phyloP scores from a whole-genome alignment of 2,888 invertebrate genomes.

The Cephus pulcher region DNA sequence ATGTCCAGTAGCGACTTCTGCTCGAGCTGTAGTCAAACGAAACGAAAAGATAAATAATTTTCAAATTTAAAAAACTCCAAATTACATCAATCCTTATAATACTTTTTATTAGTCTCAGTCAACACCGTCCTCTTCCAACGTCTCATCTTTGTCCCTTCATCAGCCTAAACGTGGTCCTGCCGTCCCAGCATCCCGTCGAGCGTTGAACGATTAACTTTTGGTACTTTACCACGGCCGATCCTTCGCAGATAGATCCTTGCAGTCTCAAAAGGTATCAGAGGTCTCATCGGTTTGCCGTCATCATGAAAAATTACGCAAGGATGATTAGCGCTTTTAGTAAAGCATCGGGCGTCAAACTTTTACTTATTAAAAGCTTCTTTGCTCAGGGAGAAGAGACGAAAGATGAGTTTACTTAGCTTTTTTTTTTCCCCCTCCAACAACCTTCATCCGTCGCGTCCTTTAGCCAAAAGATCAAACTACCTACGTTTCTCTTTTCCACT shows the following conservation, averaged over 20 bases:
- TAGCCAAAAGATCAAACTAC: not conserved
- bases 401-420: not conserved
- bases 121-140: not conserved
- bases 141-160: not conserved
- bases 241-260: not conserved
- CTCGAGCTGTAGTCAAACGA: not conserved
- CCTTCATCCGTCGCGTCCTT: not conserved
- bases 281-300: slow-evolving; percentile 54
- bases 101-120: not conserved
- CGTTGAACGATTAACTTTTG: not conserved
- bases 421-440: not conserved
- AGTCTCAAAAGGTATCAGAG: not conserved
- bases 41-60: not conserved
- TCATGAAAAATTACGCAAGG: slow-evolving; percentile 29
- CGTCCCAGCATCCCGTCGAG: not conserved
- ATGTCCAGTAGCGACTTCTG: not conserved
- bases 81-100: not conserved
- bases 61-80: not conserved
- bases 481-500: not conserved
- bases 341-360: not conserved
- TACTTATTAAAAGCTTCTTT: not conserved
- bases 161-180: not conserved
- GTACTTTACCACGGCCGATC: not conserved
- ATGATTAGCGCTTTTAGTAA: slow-evolving; percentile 13
- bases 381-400: not conserved